Evolutionary conservation across 2,888 invertebrate genomes (phyloP), one percentile per base, ranked within the genome.

Genomic region (Idaea straminata): DNA sequence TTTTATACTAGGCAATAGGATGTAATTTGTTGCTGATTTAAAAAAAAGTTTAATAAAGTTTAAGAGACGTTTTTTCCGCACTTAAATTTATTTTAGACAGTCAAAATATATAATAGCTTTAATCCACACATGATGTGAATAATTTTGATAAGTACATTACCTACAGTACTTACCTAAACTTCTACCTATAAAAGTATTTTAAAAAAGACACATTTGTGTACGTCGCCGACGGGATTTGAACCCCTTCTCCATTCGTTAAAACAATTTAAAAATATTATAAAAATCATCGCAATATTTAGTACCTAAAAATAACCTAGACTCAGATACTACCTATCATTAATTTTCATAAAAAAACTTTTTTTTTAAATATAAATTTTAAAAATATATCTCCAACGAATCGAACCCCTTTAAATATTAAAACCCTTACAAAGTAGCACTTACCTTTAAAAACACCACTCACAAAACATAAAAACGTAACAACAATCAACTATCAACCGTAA

Each of bases 391-490:
- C 3, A 47, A 47, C 47, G 7, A 47, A 10, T 4, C 10, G 13
- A 13, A 7, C 47, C 47, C 25, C 57, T 57, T 58, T 58, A 58
- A 58, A 58, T 10, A 58, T 58, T 16, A 7, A 15, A 58, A 5
- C 15, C n/a, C 16, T 6, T 36, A 47, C 36, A 61, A 5, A 63
- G 63, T 59, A 61, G 35, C 15, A 66, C 73, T 64, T 74, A 74
- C 72, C 73, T 72, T 71, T 25, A 25, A 57, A 57, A 63, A 57
- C 57, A 3, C 57, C 7, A 57, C 7, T 13, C 7, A 64, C 61
- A 69, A 71, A 69, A 67, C 72, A 74, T 71, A 61, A 64, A 59
- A 47, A 38, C 64, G 59, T 34, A 65, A 62, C 61, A 63, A 65
- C 67, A 61, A 62, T 7, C 64, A 62, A 68, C 68, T 72, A 47